Percentiles rank a stretch among this genome's conserved stretches.
Conservation (phyloP, 2,113 vertebrate species). For the Silurus asotus region DNA sequence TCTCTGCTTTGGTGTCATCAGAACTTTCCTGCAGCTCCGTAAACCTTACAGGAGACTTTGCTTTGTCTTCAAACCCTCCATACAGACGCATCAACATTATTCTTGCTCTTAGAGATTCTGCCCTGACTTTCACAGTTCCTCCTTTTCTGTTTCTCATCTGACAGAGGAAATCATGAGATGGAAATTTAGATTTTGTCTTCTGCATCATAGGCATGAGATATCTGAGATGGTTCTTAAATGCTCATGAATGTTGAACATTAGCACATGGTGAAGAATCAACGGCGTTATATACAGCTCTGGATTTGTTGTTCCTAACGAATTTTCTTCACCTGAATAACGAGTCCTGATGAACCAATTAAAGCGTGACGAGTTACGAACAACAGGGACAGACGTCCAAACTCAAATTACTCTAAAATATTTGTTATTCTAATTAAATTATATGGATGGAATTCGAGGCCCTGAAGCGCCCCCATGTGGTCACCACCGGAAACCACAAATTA, state of each 20-base stretch:
- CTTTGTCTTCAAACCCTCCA: neutral
- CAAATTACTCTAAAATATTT: no score
- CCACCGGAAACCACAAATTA: neutral
- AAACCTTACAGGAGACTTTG: no score
- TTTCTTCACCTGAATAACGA: neutral
- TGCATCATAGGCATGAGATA: neutral
- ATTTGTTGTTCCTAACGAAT: neutral
- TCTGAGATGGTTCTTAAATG: no score
- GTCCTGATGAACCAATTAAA: neutral
- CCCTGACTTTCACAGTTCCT: neutral
- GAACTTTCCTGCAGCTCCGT: neutral
- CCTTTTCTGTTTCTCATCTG: neutral
- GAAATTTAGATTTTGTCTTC: neutral
- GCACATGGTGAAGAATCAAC: neutral
- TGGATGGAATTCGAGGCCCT: no score
- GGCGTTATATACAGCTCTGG: neutral
- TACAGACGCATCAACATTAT: neutral
- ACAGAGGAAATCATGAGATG: neutral
- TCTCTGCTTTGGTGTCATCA: neutral
- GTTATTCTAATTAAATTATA: no score
- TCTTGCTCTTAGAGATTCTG: neutral
- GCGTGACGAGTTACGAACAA: neutral
- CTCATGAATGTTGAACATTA: neutral
- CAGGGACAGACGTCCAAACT: neutral
- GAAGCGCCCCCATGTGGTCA: neutral